A percentile compares a stretch with the other conserved stretches of the same genome.
phyloP scores from a whole-genome alignment of 2,113 vertebrate genomes.

The Microtus richardsoni region DNA sequence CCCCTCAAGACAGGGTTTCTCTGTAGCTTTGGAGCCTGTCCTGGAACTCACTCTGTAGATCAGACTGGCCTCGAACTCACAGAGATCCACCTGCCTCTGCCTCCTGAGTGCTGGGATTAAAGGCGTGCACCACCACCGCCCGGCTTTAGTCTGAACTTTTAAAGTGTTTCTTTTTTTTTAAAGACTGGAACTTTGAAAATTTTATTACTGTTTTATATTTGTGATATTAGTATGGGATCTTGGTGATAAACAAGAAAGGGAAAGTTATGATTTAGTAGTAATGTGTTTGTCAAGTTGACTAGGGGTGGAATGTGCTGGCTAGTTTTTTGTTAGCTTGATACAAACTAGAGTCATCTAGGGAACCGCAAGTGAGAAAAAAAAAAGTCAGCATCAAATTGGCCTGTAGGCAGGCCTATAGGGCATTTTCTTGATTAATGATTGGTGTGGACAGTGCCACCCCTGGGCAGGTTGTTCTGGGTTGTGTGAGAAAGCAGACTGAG shows the following conservation, averaged over 20 bases:
- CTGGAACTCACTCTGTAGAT: no score
- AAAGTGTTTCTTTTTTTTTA: neutral
- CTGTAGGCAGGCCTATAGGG: neutral
- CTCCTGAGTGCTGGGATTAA: no score
- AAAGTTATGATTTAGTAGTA: neutral
- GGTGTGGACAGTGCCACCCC: neutral
- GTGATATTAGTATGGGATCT: neutral
- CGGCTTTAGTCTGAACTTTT: neutral
- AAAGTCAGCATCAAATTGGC: neutral
- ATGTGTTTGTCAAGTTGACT: neutral
- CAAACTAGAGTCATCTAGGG: neutral
- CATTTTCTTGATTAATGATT: neutral
- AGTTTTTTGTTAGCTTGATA: neutral
- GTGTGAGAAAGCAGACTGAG: neutral
- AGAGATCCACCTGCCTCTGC: no score
- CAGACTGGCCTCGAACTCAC: no score
- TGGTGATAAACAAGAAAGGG: neutral
- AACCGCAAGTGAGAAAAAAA: neutral
- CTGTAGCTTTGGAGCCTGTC: no score
- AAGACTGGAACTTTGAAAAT: neutral
- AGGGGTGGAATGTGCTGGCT: neutral
- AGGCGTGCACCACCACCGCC: no score
- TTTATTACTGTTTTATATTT: neutral
- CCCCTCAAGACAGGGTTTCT: no score
- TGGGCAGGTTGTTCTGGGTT: neutral